Evolutionary conservation across 2,888 invertebrate genomes (phyloP).

Genomic region (Molorchus minor): DNA sequence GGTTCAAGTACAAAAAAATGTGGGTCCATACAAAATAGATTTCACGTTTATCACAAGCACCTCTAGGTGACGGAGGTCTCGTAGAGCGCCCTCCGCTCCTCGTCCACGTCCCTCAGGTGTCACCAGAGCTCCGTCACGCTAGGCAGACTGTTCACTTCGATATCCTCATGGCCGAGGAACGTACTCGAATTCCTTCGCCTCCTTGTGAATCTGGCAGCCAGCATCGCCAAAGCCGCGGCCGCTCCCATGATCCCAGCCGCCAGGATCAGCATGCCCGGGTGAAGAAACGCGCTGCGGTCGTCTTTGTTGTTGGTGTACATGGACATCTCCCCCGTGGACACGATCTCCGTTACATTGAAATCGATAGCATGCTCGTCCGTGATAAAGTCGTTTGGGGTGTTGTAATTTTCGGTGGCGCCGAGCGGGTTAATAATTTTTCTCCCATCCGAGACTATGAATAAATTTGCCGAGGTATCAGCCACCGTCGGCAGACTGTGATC

Average conservation of each 20-base stretch:
- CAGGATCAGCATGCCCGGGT: constrained; percentile 69
- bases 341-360: constrained; percentile 44
- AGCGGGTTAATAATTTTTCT: constrained; percentile 18
- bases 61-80: constrained; percentile 53
- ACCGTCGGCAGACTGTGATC: constrained; percentile 24
- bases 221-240: constrained; percentile 65
- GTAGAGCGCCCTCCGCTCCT: constrained; percentile 64
- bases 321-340: constrained; percentile 52
- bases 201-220: constrained; percentile 62
- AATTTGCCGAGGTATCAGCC: constrained; percentile 39
- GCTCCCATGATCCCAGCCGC: constrained; percentile 67
- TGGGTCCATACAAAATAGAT: constrained; percentile 50
- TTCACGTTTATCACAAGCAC: constrained; percentile 48
- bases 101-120: constrained; percentile 68
- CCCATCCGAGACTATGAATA: constrained; percentile 29
- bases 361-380: constrained; percentile 28
- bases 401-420: constrained; percentile 21
- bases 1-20: constrained; percentile 48
- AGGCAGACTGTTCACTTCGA: constrained; percentile 70
- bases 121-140: constrained; percentile 77
- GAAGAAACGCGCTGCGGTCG: constrained; percentile 55
- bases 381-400: constrained; percentile 27
- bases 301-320: constrained; percentile 54
- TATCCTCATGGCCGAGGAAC: constrained; percentile 57
- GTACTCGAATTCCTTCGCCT: constrained; percentile 53